These are phyloP conservation scores for Alethe diademata DNA, from an alignment of 2,113 vertebrate species.

Conservation along the genomic window DNA sequence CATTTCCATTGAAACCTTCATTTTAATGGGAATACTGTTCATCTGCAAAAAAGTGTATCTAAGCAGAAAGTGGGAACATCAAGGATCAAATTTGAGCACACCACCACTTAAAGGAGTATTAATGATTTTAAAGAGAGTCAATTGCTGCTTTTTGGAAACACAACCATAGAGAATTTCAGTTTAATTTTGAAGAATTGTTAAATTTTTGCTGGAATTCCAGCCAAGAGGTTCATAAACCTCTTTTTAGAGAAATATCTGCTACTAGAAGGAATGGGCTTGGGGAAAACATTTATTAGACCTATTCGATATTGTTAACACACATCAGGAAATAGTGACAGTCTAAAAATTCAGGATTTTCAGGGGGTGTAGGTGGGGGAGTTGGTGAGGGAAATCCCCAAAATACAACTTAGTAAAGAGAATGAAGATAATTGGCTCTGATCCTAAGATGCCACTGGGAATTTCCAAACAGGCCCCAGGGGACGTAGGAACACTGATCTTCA, in stretches of 20 bases:
- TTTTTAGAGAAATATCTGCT: neutral
- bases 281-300: neutral
- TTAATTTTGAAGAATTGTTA: neutral
- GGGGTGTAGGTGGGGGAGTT: fast-evolving
- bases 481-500: neutral
- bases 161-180: neutral
- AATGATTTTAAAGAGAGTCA: neutral
- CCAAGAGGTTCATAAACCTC: neutral
- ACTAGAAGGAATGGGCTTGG: neutral
- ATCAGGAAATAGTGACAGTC: neutral
- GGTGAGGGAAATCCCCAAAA: neutral
- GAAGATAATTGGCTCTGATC: neutral
- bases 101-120: neutral
- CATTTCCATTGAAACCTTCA: constrained; percentile 35
- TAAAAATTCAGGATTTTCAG: neutral
- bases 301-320: neutral
- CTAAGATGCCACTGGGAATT: neutral
- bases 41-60: constrained; percentile 38
- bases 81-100: neutral
- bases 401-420: neutral
- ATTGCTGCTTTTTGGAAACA: neutral
- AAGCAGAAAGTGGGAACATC: constrained; percentile 27
- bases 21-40: constrained; percentile 38
- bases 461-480: neutral
- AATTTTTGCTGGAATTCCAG: neutral